Evolutionary conservation across 2,888 invertebrate genomes (phyloP), one percentile per base, ranked within the genome.

Genomic region (Calameuta pallipes): DNA sequence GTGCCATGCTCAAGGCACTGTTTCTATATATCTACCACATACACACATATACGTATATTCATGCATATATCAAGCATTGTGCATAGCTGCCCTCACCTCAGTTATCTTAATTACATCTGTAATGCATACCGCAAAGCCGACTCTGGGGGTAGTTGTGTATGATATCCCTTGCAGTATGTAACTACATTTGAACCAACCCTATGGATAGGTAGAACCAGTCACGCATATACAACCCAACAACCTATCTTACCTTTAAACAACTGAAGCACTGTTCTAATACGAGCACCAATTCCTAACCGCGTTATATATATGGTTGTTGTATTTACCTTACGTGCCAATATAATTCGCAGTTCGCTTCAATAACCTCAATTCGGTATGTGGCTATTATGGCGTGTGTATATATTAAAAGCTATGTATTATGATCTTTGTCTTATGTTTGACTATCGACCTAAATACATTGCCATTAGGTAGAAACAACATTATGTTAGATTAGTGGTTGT

Each of bases 91-190:
- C 88, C 88, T 89, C 89, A 89, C 90, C 90, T 89, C 89, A 87
- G 90, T 88, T 90, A 90, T 90, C 90, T 90, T 90, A 90, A 90
- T 90, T 90, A 90, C 90, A 90, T 90, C 90, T 90, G 90, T 90
- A 90, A 90, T 90, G 88, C 88, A 90, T 87, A 87, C 90, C 89
- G 85, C 89, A 88, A 82, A 83, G 82, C 86, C 82, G 79, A 77
- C 83, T 68, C 74, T 77, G 69, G 82, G 56, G 82, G 78, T 80
- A 81, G 23, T 15, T 76, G 77, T 75, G 78, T 81, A 78, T 76
- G 74, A 76, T 73, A 70, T 75, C 75, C 71, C 70, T 68, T 35
- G 56, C 56, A 56, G 56, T 56, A 56, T 9, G 56, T 23, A 56
- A 56, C 23, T 56, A 56, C 78, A 33, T 74, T 79, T 69, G 70